phyloP scores from a whole-genome alignment of 2,888 invertebrate genomes.

The Hydroisotoma schaefferi region DNA sequence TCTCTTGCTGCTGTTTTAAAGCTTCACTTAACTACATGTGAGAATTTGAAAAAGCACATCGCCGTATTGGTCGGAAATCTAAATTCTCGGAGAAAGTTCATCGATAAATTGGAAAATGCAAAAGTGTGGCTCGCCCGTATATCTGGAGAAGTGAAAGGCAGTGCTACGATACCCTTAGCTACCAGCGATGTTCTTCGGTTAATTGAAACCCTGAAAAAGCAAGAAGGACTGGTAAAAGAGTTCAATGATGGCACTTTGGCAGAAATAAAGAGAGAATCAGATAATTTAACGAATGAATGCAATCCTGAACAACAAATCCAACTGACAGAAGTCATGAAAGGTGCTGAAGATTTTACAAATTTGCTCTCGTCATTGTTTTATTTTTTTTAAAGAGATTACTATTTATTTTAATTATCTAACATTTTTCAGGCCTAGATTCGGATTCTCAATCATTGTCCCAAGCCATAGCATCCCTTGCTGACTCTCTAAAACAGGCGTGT shows the following conservation, averaged over 20 bases:
- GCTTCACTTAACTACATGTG: constrained; percentile 71
- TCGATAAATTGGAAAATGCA: constrained; percentile 72
- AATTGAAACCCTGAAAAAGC: constrained; percentile 68
- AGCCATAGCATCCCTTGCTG: constrained; percentile 55
- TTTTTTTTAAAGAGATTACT: background rate
- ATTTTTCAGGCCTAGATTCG: background rate
- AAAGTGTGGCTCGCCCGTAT: constrained; percentile 74
- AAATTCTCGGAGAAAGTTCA: constrained; percentile 69
- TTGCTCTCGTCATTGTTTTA: background rate
- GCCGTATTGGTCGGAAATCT: constrained; percentile 65
- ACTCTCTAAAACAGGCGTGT: constrained; percentile 68
- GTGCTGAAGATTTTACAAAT: no score
- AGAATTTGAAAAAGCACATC: constrained; percentile 69
- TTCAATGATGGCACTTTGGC: constrained; percentile 71
- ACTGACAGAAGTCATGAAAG: constrained; percentile 48
- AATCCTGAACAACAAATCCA: constrained; percentile 58
- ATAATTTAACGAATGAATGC: constrained; percentile 72
- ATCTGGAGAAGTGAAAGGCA: constrained; percentile 63
- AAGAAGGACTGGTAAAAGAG: constrained; percentile 70
- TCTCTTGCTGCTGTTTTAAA: constrained; percentile 67
- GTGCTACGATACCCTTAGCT: constrained; percentile 64
- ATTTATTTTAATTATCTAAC: background rate
- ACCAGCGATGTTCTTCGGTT: constrained; percentile 79
- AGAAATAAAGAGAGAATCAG: constrained; percentile 72
- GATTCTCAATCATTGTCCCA: background rate